Conservation (phyloP, 2,888 invertebrate genomes). For the Eupeodes luniger region DNA sequence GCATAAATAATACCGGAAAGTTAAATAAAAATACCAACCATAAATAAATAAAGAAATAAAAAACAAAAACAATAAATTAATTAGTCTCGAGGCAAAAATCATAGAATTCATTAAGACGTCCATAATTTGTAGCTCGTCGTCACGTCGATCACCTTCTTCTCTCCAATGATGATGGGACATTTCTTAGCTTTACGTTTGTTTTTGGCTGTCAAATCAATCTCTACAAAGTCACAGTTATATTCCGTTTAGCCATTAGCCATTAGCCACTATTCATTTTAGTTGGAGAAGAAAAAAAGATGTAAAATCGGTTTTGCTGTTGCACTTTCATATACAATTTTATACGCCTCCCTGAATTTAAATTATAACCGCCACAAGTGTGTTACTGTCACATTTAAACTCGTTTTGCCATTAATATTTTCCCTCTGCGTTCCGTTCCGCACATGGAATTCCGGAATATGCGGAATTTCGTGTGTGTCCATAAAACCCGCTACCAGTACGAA, state of each 20-base stretch:
- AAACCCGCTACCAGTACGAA: slow-evolving; percentile 7
- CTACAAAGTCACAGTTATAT: slow-evolving; percentile 25
- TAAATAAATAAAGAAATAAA: neutral
- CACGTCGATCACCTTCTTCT: neutral
- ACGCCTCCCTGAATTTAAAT: slow-evolving; percentile 58
- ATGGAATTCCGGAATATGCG: slow-evolving; percentile 57
- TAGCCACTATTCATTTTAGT: slow-evolving; percentile 33
- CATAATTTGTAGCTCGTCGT: neutral
- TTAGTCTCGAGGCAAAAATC: slow-evolving; percentile 28
- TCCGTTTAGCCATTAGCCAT: slow-evolving; percentile 23
- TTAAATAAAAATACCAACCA: slow-evolving; percentile 2
- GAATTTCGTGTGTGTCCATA: slow-evolving; percentile 44
- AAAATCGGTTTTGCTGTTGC: slow-evolving; percentile 47
- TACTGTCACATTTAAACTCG: slow-evolving; percentile 72
- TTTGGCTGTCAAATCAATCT: slow-evolving; percentile 22
- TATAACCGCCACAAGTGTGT: slow-evolving; percentile 61
- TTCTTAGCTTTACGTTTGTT: neutral
- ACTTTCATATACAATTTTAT: slow-evolving; percentile 1
- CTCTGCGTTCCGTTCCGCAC: neutral
- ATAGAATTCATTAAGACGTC: slow-evolving; percentile 29
- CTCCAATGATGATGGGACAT: neutral
- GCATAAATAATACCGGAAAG: slow-evolving; percentile 45
- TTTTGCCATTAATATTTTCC: slow-evolving; percentile 40
- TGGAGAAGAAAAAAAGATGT: slow-evolving; percentile 16
- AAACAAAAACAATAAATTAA: slow-evolving; percentile 16